Base-by-base conservation (phyloP, 64 coral and sea anemone species). In the Stichodactyla mertensii region DNA sequence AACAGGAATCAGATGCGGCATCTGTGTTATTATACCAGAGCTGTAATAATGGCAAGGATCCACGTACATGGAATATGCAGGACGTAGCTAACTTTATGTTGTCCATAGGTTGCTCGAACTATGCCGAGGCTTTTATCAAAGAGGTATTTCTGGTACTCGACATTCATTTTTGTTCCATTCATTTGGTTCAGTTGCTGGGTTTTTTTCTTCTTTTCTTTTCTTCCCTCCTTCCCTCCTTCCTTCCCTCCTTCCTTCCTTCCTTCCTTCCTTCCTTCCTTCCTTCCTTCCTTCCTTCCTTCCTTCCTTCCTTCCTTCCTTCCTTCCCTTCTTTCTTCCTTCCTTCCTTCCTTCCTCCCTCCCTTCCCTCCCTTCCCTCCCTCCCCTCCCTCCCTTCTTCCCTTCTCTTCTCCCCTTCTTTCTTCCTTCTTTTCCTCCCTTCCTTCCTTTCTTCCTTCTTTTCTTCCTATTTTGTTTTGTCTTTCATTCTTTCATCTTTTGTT, bases 81-180 rank as follows among this genome's bases (percentile, higher is more conserved):
- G 94, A 97, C 74, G 94, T 97, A 4, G 89, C 91, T 8, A 92
- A 87, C 71, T 97, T 97, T 10, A 93, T 97, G 94, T 84, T 90
- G 24, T 97, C 94, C 7, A 97, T 97, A 83, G 94, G 94, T 4
- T 97, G 94, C 85, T 97, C 94, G 2, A 97, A 97, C 92, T 97
- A 97, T 36, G 94, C 91, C 51, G 91, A 97, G 45, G 94, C 94
- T 12, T 97, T 97, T 60, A 87, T 87, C 69, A 97, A 97, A 97
- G 91, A 97, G 88, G 94, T 97, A 81, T 13, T 19, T 81, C 11
- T 53, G 12, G 2, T 64, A 16, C 20, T 15, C 15, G 10, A 20
- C 13, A 22, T 56, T 45, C 0, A 45, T 45, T 45, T 45, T 16
- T 86, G 18, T 51, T 86, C 4, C 7, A 11, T 80, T 79, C 20